These are phyloP conservation scores for Rhombomys opimus DNA, from an alignment of 2,113 vertebrate species.

Conservation along the genomic window DNA sequence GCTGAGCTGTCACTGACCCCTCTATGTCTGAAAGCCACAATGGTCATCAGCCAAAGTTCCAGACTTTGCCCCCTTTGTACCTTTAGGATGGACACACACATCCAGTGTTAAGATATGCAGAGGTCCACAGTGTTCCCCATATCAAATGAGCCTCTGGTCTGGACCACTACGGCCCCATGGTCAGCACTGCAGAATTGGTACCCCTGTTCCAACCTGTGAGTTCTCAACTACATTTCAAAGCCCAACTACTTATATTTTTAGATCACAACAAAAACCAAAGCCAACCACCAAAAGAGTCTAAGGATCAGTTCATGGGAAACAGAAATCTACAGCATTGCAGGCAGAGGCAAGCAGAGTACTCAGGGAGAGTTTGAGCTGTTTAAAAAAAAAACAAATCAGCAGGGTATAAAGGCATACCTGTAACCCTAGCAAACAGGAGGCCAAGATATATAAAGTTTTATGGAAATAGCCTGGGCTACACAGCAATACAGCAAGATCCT, in stretches of 20 bases:
- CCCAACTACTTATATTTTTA: conserved; percentile 15
- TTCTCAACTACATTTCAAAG: neutral
- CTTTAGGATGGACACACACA: neutral
- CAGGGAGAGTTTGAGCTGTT: neutral
- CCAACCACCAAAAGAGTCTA: neutral
- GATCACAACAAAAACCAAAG: neutral
- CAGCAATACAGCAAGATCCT: neutral
- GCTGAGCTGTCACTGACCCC: neutral
- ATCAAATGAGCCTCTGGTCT: neutral
- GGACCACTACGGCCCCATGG: neutral
- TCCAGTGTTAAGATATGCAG: neutral
- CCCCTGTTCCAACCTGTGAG: neutral
- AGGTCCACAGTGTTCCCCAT: neutral
- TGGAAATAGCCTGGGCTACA: neutral
- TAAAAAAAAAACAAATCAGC: neutral
- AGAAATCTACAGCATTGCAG: neutral
- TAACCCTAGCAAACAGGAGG: neutral
- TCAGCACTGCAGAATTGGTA: neutral
- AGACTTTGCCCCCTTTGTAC: neutral
- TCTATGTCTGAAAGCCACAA: neutral
- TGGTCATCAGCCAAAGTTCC: neutral
- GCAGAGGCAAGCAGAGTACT: neutral
- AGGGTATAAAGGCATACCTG: neutral
- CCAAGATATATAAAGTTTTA: neutral
- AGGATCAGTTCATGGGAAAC: neutral